Base-by-base conservation (phyloP, 37 sponge, comb jelly and placozoan species). In the Chondrilla cf. caribensis region DNA sequence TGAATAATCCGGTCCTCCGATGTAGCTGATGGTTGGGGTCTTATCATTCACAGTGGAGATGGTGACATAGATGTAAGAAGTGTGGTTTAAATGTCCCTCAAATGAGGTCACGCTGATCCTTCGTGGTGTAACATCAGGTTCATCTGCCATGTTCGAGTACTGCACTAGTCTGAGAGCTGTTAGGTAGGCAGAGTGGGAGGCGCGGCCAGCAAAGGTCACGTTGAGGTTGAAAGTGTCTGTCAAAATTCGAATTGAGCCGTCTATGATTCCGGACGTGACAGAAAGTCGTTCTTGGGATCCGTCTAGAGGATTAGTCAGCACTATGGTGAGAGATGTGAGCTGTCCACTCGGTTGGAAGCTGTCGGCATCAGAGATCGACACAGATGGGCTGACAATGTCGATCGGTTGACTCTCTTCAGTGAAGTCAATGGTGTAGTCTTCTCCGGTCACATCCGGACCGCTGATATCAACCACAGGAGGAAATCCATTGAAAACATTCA, bases 381-480 rank as follows among this genome's bases (percentile, higher is more conserved):
- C 83, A 77, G 77, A 29, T 11, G 58, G 60, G 21, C 82, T 62
- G 3, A 67, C 86, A 78, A 89, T 77, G 14, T 26, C 15, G 0
- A 89, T 81, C 37, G n/a, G 24, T 54, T 22, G 7, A 21, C 88
- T 84, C 14, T 72, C 25, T 77, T 92, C 92, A n/a, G 38, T 81
- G 77, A 87, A 88, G 41, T 51, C 38, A 0, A 62, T 78, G 40
- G 8, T 4, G 38, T 58, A 88, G 58, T 87, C 79, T 4, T 17
- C 70, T 21, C 83, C 87, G 29, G 66, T 17, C n/a, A n/a, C n/a
- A 32, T 81, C 81, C 14, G 79, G 71, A 65, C 93, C 93, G 84
- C 87, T 89, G 7, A 87, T 54, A 47, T 93, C 90, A 15, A 93
- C 22, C 22, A 89, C 82, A 25, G 93, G 93, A 76, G 93, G 70